These are phyloP conservation scores for Rutilus rutilus DNA, from an alignment of 2,113 vertebrate species.

Conservation along the genomic window DNA sequence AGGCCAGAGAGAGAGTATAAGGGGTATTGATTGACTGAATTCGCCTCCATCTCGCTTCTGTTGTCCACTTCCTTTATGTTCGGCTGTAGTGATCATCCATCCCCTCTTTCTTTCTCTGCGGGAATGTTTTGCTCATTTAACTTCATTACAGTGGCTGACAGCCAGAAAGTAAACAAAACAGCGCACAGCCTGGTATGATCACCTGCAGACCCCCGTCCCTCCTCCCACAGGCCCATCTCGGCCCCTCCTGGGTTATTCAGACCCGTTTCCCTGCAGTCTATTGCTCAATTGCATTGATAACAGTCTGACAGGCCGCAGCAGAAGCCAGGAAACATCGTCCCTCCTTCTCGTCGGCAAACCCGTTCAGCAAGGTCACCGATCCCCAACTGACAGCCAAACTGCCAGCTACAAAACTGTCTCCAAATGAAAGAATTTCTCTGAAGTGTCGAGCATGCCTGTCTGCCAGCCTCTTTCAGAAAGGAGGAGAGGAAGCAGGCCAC, in stretches of 20 bases:
- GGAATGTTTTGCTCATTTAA: slow-evolving; percentile 71
- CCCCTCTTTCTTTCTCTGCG: slow-evolving; percentile 35
- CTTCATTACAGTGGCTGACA: slow-evolving; percentile 75
- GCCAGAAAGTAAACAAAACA: slow-evolving; percentile 61
- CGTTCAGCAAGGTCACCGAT: slow-evolving; percentile 62
- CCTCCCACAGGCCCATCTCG: slow-evolving; percentile 40
- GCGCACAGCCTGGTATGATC: slow-evolving; percentile 62
- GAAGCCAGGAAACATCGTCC: slow-evolving; percentile 60
- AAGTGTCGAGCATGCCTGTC: slow-evolving; percentile 34
- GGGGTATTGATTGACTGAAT: slow-evolving; percentile 73
- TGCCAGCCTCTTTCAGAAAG: slow-evolving; percentile 51
- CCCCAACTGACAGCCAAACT: slow-evolving; percentile 53
- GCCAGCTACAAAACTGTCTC: slow-evolving; percentile 55
- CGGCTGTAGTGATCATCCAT: slow-evolving; percentile 58
- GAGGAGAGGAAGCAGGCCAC: slow-evolving; percentile 46
- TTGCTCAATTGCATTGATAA: slow-evolving; percentile 70
- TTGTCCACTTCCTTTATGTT: slow-evolving; percentile 61
- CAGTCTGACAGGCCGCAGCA: slow-evolving; percentile 69
- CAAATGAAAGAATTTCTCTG: slow-evolving; percentile 54
- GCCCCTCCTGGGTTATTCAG: slow-evolving; percentile 60
- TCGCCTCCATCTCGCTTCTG: slow-evolving; percentile 57
- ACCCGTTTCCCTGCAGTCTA: slow-evolving; percentile 60
- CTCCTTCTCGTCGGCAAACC: slow-evolving; percentile 27
- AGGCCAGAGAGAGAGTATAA: slow-evolving; percentile 24
- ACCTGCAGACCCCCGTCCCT: slow-evolving; percentile 59